Percentiles rank a stretch among this genome's conserved stretches.
phyloP scores from a whole-genome alignment of 2,113 vertebrate species.

The Leuciscus idus region DNA sequence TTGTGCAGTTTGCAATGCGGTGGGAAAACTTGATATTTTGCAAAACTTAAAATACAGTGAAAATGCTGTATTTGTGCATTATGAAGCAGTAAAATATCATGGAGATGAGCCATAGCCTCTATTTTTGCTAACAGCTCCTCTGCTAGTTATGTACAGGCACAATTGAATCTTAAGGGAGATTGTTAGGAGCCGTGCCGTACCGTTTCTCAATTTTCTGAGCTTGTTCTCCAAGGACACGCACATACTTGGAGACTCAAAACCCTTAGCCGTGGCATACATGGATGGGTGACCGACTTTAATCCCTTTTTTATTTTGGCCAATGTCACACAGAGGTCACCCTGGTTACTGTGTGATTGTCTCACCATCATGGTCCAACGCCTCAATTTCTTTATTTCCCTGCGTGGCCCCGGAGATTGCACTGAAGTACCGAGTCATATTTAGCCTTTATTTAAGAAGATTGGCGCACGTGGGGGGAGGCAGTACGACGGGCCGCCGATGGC shows the following conservation, averaged over 20 bases:
- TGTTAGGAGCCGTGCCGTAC: constrained; percentile 36
- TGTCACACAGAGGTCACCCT: constrained; percentile 75
- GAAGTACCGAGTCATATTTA: constrained; percentile 68
- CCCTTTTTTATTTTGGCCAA: constrained; percentile 66
- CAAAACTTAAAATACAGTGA: neutral
- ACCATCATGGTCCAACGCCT: constrained; percentile 57
- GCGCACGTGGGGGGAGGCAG: constrained; percentile 47
- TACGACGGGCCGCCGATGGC: constrained; percentile 59
- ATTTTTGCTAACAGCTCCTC: constrained; percentile 17
- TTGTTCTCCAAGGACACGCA: constrained; percentile 42
- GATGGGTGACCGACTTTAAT: constrained; percentile 63
- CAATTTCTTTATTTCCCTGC: constrained; percentile 66
- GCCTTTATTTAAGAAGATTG: constrained; percentile 78
- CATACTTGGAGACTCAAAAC: constrained; percentile 37
- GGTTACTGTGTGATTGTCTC: constrained; percentile 72
- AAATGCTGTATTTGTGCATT: neutral
- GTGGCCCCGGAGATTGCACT: constrained; percentile 68
- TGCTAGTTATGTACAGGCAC: constrained; percentile 9
- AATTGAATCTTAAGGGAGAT: constrained; percentile 32
- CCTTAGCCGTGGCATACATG: constrained; percentile 54
- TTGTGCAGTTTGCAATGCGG: neutral
- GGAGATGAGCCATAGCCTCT: neutral
- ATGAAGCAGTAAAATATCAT: neutral
- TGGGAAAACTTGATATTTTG: neutral
- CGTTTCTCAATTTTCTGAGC: constrained; percentile 12